These are phyloP conservation scores for Drosophila nr. medialis DNA, from an alignment of 2,888 invertebrate species.

Conservation along the genomic window DNA sequence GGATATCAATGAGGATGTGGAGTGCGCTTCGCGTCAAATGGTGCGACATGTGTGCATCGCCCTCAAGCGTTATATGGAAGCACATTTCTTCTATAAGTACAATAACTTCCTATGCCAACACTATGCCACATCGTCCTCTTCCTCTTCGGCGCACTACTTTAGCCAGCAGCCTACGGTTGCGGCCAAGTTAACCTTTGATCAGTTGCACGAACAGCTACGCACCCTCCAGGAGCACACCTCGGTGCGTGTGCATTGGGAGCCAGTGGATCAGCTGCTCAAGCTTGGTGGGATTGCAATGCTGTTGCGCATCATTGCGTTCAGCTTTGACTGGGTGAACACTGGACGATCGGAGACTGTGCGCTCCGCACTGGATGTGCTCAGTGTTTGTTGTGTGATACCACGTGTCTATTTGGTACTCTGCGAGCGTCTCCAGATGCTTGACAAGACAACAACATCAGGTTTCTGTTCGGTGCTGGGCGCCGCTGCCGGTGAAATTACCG, in stretches of 20 bases:
- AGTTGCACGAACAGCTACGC: conserved; percentile 94
- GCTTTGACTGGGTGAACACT: conserved; percentile 93
- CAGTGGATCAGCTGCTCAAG: conserved; percentile 94
- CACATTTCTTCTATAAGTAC: conserved; percentile 93
- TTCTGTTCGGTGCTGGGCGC: conserved; percentile 93
- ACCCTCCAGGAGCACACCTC: conserved; percentile 91
- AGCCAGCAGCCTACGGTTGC: conserved; percentile 86
- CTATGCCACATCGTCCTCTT: conserved; percentile 81
- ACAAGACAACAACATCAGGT: conserved; percentile 91
- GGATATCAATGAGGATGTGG: conserved; percentile 92
- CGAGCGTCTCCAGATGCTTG: conserved; percentile 91
- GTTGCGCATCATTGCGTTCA: conserved; percentile 93
- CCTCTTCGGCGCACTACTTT: conserved; percentile 77
- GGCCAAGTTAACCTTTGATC: conserved; percentile 90
- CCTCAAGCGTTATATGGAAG: conserved; percentile 95
- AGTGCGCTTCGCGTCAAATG: conserved; percentile 95
- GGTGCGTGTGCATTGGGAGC: conserved; percentile 92
- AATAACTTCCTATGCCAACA: conserved; percentile 88
- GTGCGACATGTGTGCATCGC: conserved; percentile 96
- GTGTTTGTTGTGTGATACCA: conserved; percentile 95
- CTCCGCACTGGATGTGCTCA: conserved; percentile 93
- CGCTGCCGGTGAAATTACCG: conserved; percentile 95
- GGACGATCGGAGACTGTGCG: conserved; percentile 93
- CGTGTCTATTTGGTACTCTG: conserved; percentile 90
- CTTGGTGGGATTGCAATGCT: conserved; percentile 93